Base-by-base conservation (phyloP, 2,113 vertebrate genomes). In the Channa maculata region DNA sequence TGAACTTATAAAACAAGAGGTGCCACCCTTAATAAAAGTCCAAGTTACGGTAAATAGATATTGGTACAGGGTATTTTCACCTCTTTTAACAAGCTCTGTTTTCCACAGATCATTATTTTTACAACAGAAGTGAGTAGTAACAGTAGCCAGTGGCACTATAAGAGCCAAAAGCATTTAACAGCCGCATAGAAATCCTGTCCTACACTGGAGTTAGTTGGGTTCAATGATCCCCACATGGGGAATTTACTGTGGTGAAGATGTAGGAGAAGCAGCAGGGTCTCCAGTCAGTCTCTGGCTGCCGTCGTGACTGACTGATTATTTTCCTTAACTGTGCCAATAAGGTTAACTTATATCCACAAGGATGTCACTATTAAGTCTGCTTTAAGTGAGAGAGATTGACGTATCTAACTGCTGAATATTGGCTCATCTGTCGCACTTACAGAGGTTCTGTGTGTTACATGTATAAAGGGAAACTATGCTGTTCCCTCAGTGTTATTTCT, bases 321-420 rank as follows among this genome's bases (percentile, higher is more conserved):
- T 72, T 57, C 50, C 63, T 58, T 59, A 78, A 85, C 54, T 66
- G 57, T 63, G 38, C 44, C 44, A 52, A 52, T 65, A 45, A 13
- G 44, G 65, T 71, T 65, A 55, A 36, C 43, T n/a, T 67, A 65
- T 37, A 62, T 49, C 65, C 75, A 54, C 59, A 58, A 65, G 63
- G 41, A 75, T 53, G 45, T 64, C 58, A 49, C 49, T 52, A 57
- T 69, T 50, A 70, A 57, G 65, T 36, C 43, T 64, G 63, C 46
- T 75, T 15, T 48, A 46, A 77, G 51, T 60, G 38, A 67, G 60
- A 65, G 34, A 43, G 2, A 4, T 62, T 12, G 2, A 39, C 48
- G 38, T 64, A 52, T 69, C 39, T 39, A 43, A 34, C 24, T 37
- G 51, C 45, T 45, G 44, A 57, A 65, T 54, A 67, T 53, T 7